phyloP scores from a whole-genome alignment of 1,140 invertebrate species.

The Dolichoris vasculosae region DNA sequence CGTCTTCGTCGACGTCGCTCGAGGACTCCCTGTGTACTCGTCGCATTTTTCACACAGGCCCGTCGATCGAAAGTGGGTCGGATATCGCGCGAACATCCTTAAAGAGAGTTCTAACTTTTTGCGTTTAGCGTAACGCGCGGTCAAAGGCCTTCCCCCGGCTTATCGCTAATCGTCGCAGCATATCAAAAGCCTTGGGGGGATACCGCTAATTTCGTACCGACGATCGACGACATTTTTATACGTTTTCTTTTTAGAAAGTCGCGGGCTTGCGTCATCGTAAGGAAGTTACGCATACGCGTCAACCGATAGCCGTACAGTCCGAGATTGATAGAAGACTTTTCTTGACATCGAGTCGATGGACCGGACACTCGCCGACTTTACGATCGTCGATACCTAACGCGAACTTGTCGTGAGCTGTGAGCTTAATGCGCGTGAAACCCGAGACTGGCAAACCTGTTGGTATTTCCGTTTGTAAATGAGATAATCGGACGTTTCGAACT shows the following conservation, averaged over 20 bases:
- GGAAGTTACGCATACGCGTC: background rate
- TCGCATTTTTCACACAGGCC: background rate
- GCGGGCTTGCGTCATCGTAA: constrained; percentile 11
- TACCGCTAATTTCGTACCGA: background rate
- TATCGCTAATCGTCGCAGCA: background rate
- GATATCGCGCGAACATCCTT: background rate
- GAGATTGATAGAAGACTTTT: background rate
- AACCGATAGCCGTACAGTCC: background rate
- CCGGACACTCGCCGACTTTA: background rate
- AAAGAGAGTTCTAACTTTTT: background rate
- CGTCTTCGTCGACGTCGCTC: background rate
- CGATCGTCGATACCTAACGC: background rate
- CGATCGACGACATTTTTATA: background rate
- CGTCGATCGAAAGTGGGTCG: background rate
- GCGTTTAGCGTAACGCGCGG: background rate
- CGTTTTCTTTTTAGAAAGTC: constrained; percentile 33
- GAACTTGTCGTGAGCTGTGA: no score
- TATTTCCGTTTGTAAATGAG: background rate
- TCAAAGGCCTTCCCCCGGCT: background rate
- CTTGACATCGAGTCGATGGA: background rate
- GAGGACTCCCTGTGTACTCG: background rate
- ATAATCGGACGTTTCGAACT: background rate
- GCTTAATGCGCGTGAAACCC: no score
- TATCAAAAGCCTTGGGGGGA: background rate
- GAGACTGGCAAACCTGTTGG: no score